phyloP scores from a whole-genome alignment of 2,113 vertebrate genomes.

The Rhabdomys dilectus region DNA sequence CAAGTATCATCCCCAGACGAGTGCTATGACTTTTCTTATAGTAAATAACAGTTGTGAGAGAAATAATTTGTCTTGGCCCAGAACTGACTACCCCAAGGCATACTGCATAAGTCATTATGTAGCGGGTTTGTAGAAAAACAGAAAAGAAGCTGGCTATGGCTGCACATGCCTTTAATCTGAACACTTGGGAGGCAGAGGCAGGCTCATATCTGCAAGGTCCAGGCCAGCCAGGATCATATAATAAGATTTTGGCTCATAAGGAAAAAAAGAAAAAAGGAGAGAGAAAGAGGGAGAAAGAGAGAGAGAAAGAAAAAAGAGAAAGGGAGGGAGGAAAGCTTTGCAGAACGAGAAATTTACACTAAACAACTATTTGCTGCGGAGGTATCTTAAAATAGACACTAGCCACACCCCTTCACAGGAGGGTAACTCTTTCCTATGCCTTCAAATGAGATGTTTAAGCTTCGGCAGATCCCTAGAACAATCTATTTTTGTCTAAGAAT shows the following conservation, averaged over 20 bases:
- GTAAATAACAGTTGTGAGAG: slow-evolving; percentile 61
- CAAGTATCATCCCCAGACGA: slow-evolving; percentile 64
- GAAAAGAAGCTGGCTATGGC: neutral
- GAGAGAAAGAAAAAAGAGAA: neutral
- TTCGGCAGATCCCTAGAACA: slow-evolving; percentile 37
- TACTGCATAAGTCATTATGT: slow-evolving; percentile 36
- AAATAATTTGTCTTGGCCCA: slow-evolving; percentile 69
- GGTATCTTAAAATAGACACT: slow-evolving; percentile 50
- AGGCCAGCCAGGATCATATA: neutral
- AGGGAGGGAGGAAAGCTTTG: neutral
- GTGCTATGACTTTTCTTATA: slow-evolving; percentile 45
- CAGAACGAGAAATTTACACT: slow-evolving; percentile 58
- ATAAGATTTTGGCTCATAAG: neutral
- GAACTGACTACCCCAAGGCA: slow-evolving; percentile 50
- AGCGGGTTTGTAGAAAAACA: slow-evolving; percentile 54
- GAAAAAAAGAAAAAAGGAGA: neutral
- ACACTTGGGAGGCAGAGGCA: neutral
- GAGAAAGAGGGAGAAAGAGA: neutral
- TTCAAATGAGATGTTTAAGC: slow-evolving; percentile 38
- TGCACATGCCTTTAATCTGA: neutral
- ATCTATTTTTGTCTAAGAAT: slow-evolving; percentile 48
- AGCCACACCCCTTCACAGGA: slow-evolving; percentile 37
- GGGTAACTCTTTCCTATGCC: slow-evolving; percentile 45
- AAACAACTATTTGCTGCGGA: slow-evolving; percentile 59
- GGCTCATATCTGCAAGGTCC: neutral